Conservation (phyloP, 1,140 invertebrate species). For the Doryteuthis pealeii region DNA sequence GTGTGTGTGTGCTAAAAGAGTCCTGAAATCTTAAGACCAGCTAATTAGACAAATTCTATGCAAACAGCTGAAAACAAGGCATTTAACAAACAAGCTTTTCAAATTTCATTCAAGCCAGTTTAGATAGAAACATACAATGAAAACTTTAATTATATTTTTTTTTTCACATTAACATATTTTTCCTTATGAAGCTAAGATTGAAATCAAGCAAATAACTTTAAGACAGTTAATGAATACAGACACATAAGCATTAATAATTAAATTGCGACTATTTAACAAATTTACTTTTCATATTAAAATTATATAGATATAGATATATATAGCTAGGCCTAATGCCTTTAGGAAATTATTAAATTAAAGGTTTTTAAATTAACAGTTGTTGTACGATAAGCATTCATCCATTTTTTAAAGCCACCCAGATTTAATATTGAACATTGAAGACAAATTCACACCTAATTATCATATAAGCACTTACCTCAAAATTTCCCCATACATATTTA, state of each 20-base stretch:
- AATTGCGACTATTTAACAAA: no score
- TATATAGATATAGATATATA: no score
- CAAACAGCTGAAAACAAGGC: neutral
- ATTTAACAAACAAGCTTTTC: neutral
- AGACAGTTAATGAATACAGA: no score
- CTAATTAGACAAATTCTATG: neutral
- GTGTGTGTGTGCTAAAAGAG: neutral
- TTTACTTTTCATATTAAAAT: no score
- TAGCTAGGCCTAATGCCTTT: constrained; percentile 3
- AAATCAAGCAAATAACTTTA: no score
- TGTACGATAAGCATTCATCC: neutral
- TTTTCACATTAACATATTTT: no score
- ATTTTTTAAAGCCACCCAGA: neutral
- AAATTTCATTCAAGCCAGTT: no score
- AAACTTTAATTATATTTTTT: no score
- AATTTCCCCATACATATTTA: constrained; percentile 6
- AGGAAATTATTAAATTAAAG: neutral
- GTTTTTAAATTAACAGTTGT: neutral
- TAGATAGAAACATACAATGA: no score
- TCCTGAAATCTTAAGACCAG: constrained; percentile 2
- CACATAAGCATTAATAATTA: no score
- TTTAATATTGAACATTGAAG: neutral
- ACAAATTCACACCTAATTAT: constrained; percentile 5
- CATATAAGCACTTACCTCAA: constrained; percentile 3
- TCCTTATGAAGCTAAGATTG: no score